A percentile compares a stretch with the other conserved stretches of the same genome.
phyloP scores from a whole-genome alignment of 2,113 vertebrate species.

The Sphaerodactylus townsendi region DNA sequence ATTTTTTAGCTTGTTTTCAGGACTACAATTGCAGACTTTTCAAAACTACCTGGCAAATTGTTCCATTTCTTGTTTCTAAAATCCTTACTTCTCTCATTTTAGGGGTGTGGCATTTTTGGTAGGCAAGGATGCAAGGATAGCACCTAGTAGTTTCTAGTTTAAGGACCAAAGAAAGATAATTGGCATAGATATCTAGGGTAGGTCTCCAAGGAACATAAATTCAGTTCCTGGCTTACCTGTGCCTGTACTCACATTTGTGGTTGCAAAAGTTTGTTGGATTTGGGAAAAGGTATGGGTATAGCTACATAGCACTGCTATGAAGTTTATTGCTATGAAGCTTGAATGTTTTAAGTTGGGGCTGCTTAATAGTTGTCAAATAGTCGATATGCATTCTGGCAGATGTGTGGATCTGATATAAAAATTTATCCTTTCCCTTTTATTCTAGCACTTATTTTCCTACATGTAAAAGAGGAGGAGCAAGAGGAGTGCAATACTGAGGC shows the following conservation, averaged over 20 bases:
- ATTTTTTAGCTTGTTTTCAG: not conserved
- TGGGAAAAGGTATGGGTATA: not conserved
- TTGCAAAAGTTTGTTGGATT: not conserved
- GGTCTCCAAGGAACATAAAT: not conserved
- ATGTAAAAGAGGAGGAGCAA: not conserved
- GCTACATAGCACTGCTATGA: too few relatives aligned
- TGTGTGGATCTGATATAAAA: too few relatives aligned
- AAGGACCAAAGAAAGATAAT: not conserved
- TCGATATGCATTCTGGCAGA: too few relatives aligned
- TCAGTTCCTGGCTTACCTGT: not conserved
- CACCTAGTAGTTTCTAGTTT: not conserved
- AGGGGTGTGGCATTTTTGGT: not conserved
- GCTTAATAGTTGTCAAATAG: too few relatives aligned
- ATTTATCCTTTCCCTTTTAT: too few relatives aligned
- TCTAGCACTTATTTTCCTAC: too few relatives aligned
- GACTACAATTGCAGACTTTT: not conserved
- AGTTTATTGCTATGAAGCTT: not conserved
- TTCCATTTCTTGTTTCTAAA: not conserved
- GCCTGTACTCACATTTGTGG: not conserved
- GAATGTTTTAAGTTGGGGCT: not conserved
- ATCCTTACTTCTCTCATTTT: not conserved
- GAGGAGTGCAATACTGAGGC: too few relatives aligned
- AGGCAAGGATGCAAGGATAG: too few relatives aligned
- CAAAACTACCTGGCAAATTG: not conserved
- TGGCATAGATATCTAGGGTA: too few relatives aligned